Base-by-base conservation (phyloP, 2,888 invertebrate genomes). In the Camptogramma bilineatum region DNA sequence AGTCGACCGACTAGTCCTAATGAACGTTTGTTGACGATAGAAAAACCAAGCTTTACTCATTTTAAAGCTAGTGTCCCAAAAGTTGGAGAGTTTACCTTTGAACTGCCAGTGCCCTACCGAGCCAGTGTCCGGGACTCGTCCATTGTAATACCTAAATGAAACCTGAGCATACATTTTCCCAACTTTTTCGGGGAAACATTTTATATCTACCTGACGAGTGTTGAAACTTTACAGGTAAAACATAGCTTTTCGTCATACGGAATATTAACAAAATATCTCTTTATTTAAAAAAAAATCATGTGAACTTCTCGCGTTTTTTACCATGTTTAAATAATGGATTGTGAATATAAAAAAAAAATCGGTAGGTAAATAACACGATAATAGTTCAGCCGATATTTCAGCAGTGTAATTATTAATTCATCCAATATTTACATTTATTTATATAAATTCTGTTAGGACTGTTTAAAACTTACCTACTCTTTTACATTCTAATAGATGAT, bases 121-220 rank as follows among this genome's bases (percentile, higher is more conserved):
- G 17, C 50, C 65, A 34, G 19, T 56, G 42, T 42, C 18, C 44
- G 13, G 46, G 42, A 60, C 48, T 52, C 7, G 28, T 28, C 7
- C 44, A 61, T 19, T 51, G 53, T 53, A 19, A 9, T 51, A 58
- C 46, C 57, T 46, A 54, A 62, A 65, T 65, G 24, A 62, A 61
- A 65, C 53, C 65, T 58, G 52, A 47, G 39, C 18, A 46, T 9
- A 44, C 13, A 56, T 34, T 18, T 21, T 51, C 24, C 39, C n/a
- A 64, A 64, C 48, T 60, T 64, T 64, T 60, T 44, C 28, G 52
- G 42, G 31, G 21, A 57, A 48, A 48, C 34, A 4, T 19, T 54
- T 54, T 56, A 19, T 48, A 13, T 39, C 16, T 39, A 21, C 55
- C 47, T 55, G 31, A 46, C 39, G 46, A 39, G 28, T 1, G 2